Conservation (phyloP, 2,888 invertebrate genomes). For the Kryphioiulus occultus region DNA sequence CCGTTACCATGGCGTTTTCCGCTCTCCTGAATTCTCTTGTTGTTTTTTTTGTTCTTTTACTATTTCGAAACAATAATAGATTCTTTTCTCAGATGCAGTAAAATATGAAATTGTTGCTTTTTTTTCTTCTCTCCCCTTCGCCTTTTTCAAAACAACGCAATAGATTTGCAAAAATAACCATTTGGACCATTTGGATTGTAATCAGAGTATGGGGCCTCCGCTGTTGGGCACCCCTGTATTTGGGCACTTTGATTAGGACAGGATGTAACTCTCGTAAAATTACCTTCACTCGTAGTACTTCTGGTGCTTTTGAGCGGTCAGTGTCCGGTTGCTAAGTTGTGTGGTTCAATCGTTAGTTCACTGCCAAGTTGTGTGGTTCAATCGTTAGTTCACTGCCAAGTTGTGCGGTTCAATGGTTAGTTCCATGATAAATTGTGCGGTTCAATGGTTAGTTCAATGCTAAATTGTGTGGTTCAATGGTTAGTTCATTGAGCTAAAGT, state of each 20-base stretch:
- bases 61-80: not conserved
- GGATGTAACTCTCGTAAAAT: not conserved
- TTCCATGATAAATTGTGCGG: too few species aligned
- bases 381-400: too few species aligned
- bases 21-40: not conserved
- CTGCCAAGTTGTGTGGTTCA: too few species aligned
- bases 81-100: not conserved
- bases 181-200: not conserved
- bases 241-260: not conserved
- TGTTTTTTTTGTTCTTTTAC: not conserved
- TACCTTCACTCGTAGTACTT: too few species aligned
- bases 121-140: not conserved
- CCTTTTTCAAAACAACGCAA: not conserved
- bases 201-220: not conserved
- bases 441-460: too few species aligned
- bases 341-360: too few species aligned
- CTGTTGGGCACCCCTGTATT: not conserved
- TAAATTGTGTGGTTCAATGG: too few species aligned
- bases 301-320: not conserved
- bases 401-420: too few species aligned
- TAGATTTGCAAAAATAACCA: not conserved
- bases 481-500: too few species aligned
- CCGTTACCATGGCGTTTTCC: constrained; percentile 2
- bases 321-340: too few species aligned
- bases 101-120: not conserved